phyloP scores from a whole-genome alignment of 1,140 invertebrate genomes.

The Pemphigus obesinymphae region DNA sequence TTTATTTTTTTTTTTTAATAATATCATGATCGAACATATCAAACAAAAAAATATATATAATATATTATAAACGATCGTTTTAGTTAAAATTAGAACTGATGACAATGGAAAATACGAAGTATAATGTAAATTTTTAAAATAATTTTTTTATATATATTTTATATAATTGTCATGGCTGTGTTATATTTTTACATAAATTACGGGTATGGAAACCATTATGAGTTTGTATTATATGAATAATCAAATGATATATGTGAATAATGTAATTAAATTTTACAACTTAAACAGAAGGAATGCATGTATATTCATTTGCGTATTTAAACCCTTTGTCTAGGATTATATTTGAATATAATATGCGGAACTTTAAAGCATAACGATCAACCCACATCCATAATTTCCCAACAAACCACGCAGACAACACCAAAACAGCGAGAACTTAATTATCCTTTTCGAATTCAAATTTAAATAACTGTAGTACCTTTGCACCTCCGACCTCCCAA shows the following conservation, averaged over 20 bases:
- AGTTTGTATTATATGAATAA: background rate
- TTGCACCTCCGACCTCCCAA: background rate
- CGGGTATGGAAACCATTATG: background rate
- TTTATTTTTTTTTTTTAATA: too few species aligned
- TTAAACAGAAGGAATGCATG: constrained; percentile 3
- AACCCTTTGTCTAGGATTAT: constrained; percentile 25
- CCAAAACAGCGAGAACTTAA: constrained; percentile 18
- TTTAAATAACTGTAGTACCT: constrained; percentile 28
- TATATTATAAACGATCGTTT: background rate
- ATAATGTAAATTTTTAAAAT: background rate
- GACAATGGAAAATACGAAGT: background rate
- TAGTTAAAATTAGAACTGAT: background rate
- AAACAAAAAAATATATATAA: background rate
- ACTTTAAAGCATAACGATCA: constrained; percentile 22
- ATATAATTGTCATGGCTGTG: background rate
- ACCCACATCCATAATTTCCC: background rate
- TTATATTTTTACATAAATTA: background rate
- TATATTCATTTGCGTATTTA: constrained; percentile 28
- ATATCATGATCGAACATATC: background rate
- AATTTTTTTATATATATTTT: background rate
- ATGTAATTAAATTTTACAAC: background rate
- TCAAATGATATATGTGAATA: background rate
- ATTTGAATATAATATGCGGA: constrained; percentile 6
- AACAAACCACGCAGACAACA: background rate
- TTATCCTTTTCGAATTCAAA: constrained; percentile 31